These are phyloP conservation scores for Ophraella communa DNA, from an alignment of 2,888 invertebrate genomes.

Conservation along the genomic window DNA sequence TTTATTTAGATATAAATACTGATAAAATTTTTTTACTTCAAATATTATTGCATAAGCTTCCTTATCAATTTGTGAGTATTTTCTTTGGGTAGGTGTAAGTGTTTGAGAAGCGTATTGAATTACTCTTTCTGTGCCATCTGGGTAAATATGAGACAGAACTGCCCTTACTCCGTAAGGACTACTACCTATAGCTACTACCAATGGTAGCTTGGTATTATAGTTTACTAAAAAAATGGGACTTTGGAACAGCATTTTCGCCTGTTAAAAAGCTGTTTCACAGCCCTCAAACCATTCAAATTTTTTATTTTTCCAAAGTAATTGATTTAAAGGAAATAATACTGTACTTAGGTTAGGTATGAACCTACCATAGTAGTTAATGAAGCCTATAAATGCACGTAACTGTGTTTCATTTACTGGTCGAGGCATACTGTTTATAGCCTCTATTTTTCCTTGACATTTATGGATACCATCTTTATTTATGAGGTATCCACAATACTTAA, in stretches of 20 bases:
- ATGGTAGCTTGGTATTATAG: slow-evolving; percentile 24
- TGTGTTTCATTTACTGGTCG: slow-evolving; percentile 22
- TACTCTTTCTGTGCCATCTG: not conserved
- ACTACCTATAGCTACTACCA: slow-evolving; percentile 23
- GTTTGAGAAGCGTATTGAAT: slow-evolving; percentile 20
- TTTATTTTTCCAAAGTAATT: not conserved
- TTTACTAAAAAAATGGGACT: slow-evolving; percentile 9
- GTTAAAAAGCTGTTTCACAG: slow-evolving; percentile 28
- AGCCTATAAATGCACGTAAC: slow-evolving; percentile 27
- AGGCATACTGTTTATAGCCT: slow-evolving; percentile 5
- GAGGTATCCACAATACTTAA: slow-evolving; percentile 48
- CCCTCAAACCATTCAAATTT: slow-evolving; percentile 20
- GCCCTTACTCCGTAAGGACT: slow-evolving; percentile 21
- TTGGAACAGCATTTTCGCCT: slow-evolving; percentile 8
- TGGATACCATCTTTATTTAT: slow-evolving; percentile 32
- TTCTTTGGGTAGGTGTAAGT: slow-evolving; percentile 10
- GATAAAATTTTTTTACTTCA: slow-evolving; percentile 29
- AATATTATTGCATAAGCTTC: slow-evolving; percentile 31
- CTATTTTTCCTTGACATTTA: slow-evolving; percentile 20
- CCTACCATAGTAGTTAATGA: slow-evolving; percentile 33
- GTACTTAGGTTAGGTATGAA: slow-evolving; percentile 23
- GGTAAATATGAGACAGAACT: slow-evolving; percentile 18
- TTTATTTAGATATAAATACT: not conserved
- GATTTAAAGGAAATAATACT: slow-evolving; percentile 4
- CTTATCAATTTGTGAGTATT: slow-evolving; percentile 31